phyloP scores from a whole-genome alignment of 1,140 invertebrate species.

The Cylas formicarius region DNA sequence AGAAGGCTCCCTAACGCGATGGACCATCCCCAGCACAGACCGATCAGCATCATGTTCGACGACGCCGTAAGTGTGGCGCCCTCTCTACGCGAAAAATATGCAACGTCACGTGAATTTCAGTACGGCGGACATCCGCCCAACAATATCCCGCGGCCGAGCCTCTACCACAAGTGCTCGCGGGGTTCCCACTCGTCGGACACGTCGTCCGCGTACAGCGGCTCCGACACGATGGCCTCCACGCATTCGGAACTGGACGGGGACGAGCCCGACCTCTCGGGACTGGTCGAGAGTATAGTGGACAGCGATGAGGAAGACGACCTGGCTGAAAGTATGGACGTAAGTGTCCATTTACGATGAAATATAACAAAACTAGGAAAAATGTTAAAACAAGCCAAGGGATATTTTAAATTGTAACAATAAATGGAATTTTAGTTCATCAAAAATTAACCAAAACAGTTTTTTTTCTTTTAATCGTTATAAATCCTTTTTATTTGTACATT shows the following conservation, averaged over 20 bases:
- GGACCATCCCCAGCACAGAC: slow-evolving; percentile 48
- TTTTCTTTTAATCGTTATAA: too few relatives aligned
- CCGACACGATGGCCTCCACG: slow-evolving; percentile 91
- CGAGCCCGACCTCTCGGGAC: slow-evolving; percentile 85
- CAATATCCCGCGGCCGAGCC: slow-evolving; percentile 29
- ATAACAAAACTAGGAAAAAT: too few relatives aligned
- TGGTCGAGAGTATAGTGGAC: slow-evolving; percentile 91
- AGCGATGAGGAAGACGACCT: slow-evolving; percentile 91
- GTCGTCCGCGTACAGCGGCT: slow-evolving; percentile 90
- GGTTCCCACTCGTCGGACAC: slow-evolving; percentile 88
- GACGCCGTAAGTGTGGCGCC: slow-evolving; percentile 47
- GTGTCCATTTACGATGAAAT: slow-evolving; percentile 31
- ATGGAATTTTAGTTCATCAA: too few relatives aligned
- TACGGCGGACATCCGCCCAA: slow-evolving; percentile 26
- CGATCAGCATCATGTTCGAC: slow-evolving; percentile 56
- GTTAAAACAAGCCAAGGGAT: too few relatives aligned
- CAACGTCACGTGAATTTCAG: slow-evolving; percentile 17
- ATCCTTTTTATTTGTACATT: too few relatives aligned
- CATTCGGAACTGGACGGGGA: slow-evolving; percentile 80
- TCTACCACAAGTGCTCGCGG: slow-evolving; percentile 63
- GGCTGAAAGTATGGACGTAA: slow-evolving; percentile 83
- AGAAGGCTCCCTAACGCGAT: slow-evolving; percentile 38
- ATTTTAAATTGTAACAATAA: too few relatives aligned
- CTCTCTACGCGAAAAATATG: too few relatives aligned
- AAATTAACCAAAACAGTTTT: too few relatives aligned